Conservation (phyloP, 2,113 vertebrate genomes). For the Todiramphus saurophagus region DNA sequence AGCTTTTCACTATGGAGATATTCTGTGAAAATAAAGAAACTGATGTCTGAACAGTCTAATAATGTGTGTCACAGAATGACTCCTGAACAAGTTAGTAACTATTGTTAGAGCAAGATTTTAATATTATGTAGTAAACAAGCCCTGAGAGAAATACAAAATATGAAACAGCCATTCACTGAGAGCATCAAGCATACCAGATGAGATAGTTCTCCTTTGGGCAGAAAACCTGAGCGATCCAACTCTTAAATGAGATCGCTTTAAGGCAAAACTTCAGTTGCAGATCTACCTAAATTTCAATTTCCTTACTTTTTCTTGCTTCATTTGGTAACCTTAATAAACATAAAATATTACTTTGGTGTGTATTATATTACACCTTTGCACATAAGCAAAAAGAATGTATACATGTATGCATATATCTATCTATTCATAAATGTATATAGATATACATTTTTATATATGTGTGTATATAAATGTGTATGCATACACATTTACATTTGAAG, state of each 20-base stretch:
- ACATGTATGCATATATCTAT: not conserved
- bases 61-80: not conserved
- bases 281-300: not conserved
- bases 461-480: not conserved
- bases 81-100: not conserved
- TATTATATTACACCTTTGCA: not conserved
- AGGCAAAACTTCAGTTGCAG: not conserved
- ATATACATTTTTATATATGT: not conserved
- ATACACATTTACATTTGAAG: not conserved
- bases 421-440: not conserved
- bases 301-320: not conserved
- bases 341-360: not conserved
- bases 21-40: slow-evolving; percentile 1
- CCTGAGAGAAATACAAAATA: not conserved
- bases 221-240: not conserved
- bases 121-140: not conserved
- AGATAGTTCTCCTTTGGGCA: not conserved
- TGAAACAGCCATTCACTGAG: not conserved
- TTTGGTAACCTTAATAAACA: not conserved
- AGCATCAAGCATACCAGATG: not conserved
- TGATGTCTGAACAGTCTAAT: not conserved
- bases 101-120: not conserved
- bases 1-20: not conserved
- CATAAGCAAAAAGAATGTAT: not conserved
- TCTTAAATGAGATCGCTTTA: not conserved